Evolutionary conservation across 30 jellyfish, hydroid and myxozoan species (phyloP).

Genomic region (Nemopilema nomurai): DNA sequence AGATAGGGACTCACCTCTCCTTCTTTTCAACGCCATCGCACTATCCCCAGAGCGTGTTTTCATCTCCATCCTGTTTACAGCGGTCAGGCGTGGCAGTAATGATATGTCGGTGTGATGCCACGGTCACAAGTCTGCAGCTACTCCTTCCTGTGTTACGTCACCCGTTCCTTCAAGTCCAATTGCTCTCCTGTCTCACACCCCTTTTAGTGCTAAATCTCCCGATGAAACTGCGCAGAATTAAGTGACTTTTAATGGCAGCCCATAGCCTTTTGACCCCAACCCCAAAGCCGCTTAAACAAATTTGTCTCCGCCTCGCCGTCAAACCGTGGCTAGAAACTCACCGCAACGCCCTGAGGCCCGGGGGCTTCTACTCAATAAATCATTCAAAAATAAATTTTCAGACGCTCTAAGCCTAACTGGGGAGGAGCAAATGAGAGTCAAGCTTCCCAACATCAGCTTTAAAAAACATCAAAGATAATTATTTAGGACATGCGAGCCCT

Average conservation of each 20-base stretch:
- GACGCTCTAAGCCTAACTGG: not conserved
- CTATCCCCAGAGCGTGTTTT: not conserved
- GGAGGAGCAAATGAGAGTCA: not conserved
- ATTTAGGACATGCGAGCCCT: no score
- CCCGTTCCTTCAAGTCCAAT: no score
- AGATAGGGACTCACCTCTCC: conserved; percentile 51
- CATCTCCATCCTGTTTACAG: conserved; percentile 11
- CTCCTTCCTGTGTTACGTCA: not conserved
- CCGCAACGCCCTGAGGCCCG: not conserved
- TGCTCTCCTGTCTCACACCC: not conserved
- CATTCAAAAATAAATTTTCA: not conserved
- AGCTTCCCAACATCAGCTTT: no score
- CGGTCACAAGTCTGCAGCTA: not conserved
- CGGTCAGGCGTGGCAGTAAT: not conserved
- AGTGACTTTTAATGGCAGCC: not conserved
- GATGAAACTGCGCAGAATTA: not conserved
- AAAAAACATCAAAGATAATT: not conserved
- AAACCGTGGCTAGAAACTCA: not conserved
- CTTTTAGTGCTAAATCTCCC: not conserved
- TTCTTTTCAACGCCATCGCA: conserved; percentile 58
- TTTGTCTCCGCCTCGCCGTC: not conserved
- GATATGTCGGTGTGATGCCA: not conserved
- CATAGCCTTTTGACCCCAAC: not conserved
- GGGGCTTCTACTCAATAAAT: not conserved
- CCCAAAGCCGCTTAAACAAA: not conserved